Percentiles rank a stretch among this genome's conserved stretches.
phyloP scores from a whole-genome alignment of 1,140 invertebrate species.

The Amyelois transitella region DNA sequence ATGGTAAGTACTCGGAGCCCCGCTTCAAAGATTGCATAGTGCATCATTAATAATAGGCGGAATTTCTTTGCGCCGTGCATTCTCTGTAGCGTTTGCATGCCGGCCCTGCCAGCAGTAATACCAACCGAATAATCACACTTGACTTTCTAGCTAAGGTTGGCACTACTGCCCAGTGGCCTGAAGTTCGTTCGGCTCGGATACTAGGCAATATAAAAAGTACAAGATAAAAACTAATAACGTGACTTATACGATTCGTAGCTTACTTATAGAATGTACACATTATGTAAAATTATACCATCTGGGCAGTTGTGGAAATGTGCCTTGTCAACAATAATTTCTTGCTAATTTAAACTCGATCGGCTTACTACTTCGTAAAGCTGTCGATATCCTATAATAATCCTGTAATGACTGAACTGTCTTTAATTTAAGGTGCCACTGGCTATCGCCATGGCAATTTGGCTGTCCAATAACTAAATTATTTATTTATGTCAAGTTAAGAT shows the following conservation, averaged over 20 bases:
- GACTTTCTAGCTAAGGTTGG: conserved; percentile 15
- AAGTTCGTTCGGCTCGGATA: conserved; percentile 62
- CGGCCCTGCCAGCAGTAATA: conserved; percentile 14
- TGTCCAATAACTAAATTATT: conserved; percentile 58
- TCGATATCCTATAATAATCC: conserved; percentile 41
- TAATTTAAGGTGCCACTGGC: neutral
- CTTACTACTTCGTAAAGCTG: conserved; percentile 64
- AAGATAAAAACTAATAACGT: conserved; percentile 64
- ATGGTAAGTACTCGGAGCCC: conserved; percentile 23
- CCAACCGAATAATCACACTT: conserved; percentile 6
- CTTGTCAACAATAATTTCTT: conserved; percentile 65
- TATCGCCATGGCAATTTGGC: conserved; percentile 21
- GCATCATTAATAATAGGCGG: conserved; percentile 70
- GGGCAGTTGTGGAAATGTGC: conserved; percentile 75
- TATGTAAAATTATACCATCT: conserved; percentile 52
- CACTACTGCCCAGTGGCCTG: conserved; percentile 27
- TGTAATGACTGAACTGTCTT: neutral
- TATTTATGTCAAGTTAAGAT: conserved; percentile 67
- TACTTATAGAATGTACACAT: conserved; percentile 66
- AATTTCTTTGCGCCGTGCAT: conserved; percentile 65
- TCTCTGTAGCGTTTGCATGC: conserved; percentile 51
- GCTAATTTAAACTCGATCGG: conserved; percentile 36
- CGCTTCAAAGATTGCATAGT: conserved; percentile 67
- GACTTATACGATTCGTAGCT: conserved; percentile 62
- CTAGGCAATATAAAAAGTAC: conserved; percentile 60